Percentiles rank a stretch among this genome's conserved stretches.
These are phyloP conservation scores for Lithobates sylvaticus DNA, from an alignment of 2,797 vertebrate species.

Conservation along the genomic window DNA sequence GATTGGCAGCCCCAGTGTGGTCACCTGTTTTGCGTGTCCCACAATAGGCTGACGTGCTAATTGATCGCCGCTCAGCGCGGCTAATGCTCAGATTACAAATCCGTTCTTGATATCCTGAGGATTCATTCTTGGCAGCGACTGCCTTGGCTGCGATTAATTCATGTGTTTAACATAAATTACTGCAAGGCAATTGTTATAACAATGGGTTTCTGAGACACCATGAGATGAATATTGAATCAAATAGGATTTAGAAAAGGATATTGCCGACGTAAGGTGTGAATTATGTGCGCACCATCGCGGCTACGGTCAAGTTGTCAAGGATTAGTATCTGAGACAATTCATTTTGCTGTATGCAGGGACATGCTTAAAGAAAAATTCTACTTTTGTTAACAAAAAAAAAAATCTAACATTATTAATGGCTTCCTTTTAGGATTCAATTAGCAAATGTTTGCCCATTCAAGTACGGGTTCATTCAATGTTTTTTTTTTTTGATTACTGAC, in stretches of 20 bases:
- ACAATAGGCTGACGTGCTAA: background rate
- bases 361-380: background rate
- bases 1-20: too few species aligned
- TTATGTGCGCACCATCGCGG: background rate
- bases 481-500: too few species aligned
- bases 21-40: background rate
- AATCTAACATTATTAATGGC: too few species aligned
- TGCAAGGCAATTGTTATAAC: slow-evolving; percentile 9
- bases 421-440: too few species aligned
- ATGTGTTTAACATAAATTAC: slow-evolving; percentile 31
- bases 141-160: background rate
- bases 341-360: background rate
- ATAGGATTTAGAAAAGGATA: slow-evolving; percentile 27
- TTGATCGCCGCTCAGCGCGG: background rate
- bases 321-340: slow-evolving; percentile 17
- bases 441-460: too few species aligned
- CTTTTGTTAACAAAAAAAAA: too few species aligned
- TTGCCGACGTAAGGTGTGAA: background rate
- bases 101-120: slow-evolving; percentile 2
- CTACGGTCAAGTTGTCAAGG: background rate
- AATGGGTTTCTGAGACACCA: background rate
- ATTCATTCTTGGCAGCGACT: background rate
- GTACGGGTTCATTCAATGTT: too few species aligned
- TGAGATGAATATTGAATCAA: slow-evolving; percentile 23
- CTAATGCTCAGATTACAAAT: slow-evolving; percentile 18